Evolutionary conservation across 92 coral and sea anemone genomes (phyloP).

Genomic region (Porites divaricata): DNA sequence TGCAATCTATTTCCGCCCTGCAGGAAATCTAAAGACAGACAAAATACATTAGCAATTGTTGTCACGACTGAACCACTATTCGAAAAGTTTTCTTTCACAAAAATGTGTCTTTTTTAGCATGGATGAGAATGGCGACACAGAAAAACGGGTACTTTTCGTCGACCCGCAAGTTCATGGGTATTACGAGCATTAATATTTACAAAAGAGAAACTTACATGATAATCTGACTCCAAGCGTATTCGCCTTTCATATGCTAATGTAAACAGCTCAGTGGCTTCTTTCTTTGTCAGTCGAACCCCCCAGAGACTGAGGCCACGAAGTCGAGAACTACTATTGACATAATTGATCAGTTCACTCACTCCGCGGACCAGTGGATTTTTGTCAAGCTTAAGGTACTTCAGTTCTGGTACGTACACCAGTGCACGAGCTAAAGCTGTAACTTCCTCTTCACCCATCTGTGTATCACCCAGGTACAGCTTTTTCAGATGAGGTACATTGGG

Average conservation of each 20-base stretch:
- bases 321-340: not conserved
- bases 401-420: not conserved
- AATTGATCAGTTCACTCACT: not conserved
- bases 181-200: too few species aligned
- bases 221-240: too few species aligned
- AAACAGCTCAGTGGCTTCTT: slow-evolving; percentile 3
- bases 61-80: too few species aligned
- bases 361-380: slow-evolving; percentile 15
- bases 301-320: fast-evolving
- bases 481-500: not conserved
- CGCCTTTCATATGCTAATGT: not conserved
- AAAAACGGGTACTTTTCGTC: too few species aligned
- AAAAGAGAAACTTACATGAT: too few species aligned
- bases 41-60: too few species aligned
- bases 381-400: not conserved
- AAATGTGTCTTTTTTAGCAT: too few species aligned
- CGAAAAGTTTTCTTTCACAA: too few species aligned
- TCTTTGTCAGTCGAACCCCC: slow-evolving; percentile 8
- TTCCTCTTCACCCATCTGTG: slow-evolving; percentile 30
- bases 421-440: slow-evolving; percentile 16
- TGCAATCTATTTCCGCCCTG: too few species aligned
- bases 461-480: not conserved
- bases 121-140: too few species aligned
- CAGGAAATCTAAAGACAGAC: too few species aligned
- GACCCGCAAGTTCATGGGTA: too few species aligned